A percentile compares a stretch with the other conserved stretches of the same genome.
phyloP scores from a whole-genome alignment of 2,113 vertebrate species.

The Polypterus bichir region DNA sequence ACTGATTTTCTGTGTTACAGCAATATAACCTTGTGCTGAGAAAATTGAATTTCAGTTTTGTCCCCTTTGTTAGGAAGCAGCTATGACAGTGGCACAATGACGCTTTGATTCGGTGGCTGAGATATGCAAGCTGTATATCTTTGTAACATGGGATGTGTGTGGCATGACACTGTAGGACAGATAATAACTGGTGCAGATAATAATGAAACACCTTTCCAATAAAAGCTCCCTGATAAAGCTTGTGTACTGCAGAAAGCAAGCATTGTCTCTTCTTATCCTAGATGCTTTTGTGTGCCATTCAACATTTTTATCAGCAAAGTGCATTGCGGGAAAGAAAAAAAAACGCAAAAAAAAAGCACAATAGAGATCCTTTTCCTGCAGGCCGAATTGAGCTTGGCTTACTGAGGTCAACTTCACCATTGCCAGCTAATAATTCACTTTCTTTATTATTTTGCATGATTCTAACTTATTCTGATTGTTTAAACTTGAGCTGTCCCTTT shows the following conservation, averaged over 20 bases:
- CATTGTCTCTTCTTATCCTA: neutral
- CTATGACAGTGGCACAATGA: slow-evolving; percentile 17
- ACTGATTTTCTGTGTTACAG: slow-evolving; percentile 13
- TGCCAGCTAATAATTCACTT: too few relatives aligned
- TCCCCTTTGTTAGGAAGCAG: slow-evolving; percentile 10
- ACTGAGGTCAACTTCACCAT: too few relatives aligned
- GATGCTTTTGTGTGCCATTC: neutral
- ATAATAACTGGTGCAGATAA: neutral
- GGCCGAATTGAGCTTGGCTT: too few relatives aligned
- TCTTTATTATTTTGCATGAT: too few relatives aligned
- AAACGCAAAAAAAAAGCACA: too few relatives aligned
- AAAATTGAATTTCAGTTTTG: slow-evolving; percentile 28
- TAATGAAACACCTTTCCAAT: neutral
- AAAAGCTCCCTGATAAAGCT: slow-evolving; percentile 11
- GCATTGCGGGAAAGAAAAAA: too few relatives aligned
- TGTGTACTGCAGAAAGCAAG: neutral
- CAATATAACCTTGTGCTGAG: slow-evolving; percentile 18
- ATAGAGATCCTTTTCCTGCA: too few relatives aligned
- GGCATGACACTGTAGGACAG: neutral
- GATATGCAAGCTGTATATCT: neutral
- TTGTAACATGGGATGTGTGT: neutral
- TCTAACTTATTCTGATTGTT: too few relatives aligned
- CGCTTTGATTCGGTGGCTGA: neutral
- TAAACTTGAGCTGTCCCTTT: too few relatives aligned
- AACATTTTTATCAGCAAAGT: neutral